Evolutionary conservation across 1,140 invertebrate species (phyloP), one percentile per base, ranked within the genome.

Genomic region (Orchesella cincta): DNA sequence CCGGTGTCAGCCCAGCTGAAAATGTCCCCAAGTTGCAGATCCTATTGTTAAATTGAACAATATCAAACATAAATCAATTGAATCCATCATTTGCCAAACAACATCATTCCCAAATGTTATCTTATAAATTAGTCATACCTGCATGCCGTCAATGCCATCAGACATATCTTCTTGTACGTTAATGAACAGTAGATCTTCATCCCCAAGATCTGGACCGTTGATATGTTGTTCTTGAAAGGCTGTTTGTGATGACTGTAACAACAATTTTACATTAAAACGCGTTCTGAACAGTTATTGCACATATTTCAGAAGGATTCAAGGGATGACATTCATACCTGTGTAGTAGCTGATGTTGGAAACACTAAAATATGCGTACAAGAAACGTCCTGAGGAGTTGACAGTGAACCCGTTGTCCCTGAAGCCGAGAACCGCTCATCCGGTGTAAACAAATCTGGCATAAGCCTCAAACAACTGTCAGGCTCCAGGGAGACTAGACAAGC

Each of bases 291-390:
- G 26, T 72, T 46, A 5, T 8, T 46, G 39, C 39, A 46, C 5
- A 46, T 8, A 26, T 5, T 75, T 26, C 33, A 29, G 14, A 33
- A 73, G 26, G 34, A 72, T 29, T 72, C 20, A 33, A n/a, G n/a
- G n/a, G n/a, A 73, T 72, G 20, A 70, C 31, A 76, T 28, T n/a
- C 26, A 31, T 83, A 95, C 94, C 90, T 96, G 94, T 75, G 95
- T 96, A 36, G 94, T 96, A 34, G 97, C 96, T 75, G 96, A 98
- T 12, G 96, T 99, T 67, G 98, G 98, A 87, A 99, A 99, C 77
- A 99, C 97, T 77, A 99, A 90, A 81, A 99, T 99, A 85, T 99
- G 98, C 70, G 97, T 99, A 84, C 94, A 95, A 70, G 94, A 94
- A 70, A 97, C 94, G 87, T 99, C 96, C 82, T 96, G 91, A 5